Evolutionary conservation across 2,113 vertebrate species (phyloP).

Genomic region (Muscicapa adusta): DNA sequence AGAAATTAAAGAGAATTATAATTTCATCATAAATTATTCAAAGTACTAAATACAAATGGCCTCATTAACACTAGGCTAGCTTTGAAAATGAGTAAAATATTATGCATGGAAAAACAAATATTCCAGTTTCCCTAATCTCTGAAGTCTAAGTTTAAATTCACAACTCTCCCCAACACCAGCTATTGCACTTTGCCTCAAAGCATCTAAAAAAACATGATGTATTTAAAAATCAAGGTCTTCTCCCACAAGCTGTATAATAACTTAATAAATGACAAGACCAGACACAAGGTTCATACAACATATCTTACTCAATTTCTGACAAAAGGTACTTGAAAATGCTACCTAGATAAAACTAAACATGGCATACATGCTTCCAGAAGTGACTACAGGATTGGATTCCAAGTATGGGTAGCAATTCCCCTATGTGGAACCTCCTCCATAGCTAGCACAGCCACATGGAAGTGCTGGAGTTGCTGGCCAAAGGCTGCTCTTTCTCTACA

Average conservation of each 20-base stretch:
- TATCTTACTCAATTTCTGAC: not conserved
- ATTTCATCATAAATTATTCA: conserved; percentile 14
- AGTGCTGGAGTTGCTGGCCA: not conserved
- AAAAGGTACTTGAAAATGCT: not conserved
- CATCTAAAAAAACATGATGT: not conserved
- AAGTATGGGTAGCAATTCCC: not conserved
- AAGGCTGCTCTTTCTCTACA: not conserved
- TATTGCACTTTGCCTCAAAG: not conserved
- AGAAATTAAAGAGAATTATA: conserved; percentile 3
- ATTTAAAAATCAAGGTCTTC: not conserved
- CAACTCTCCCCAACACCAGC: not conserved
- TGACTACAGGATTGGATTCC: not conserved
- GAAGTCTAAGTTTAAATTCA: not conserved
- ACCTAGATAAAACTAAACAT: not conserved
- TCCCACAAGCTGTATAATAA: not conserved
- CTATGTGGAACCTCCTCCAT: not conserved
- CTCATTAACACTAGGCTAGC: conserved; percentile 1
- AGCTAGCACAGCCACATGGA: not conserved
- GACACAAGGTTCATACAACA: not conserved
- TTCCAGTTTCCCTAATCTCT: not conserved
- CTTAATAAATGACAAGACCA: not conserved
- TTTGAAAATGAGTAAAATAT: not conserved
- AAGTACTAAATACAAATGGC: conserved; percentile 4
- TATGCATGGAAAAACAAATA: not conserved
- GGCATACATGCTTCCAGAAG: not conserved